Conservation (phyloP, 2,888 invertebrate genomes). For the Lochmaea crataegi region DNA sequence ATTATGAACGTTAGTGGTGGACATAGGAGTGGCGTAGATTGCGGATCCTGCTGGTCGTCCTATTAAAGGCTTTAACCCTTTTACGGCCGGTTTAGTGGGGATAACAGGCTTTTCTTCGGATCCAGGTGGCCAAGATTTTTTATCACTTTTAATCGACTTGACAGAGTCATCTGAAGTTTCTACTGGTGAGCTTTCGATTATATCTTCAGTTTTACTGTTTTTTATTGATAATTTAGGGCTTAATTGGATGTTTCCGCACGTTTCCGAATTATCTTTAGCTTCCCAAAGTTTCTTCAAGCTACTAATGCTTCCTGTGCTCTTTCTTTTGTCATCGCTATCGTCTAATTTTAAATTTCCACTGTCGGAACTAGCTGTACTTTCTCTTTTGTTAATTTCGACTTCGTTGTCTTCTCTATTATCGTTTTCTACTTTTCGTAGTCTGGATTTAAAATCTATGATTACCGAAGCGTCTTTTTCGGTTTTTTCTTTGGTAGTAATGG, state of each 20-base stretch:
- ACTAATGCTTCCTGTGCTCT: constrained; percentile 92
- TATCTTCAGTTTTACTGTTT: constrained; percentile 65
- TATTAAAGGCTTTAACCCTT: constrained; percentile 71
- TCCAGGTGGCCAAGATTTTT: constrained; percentile 67
- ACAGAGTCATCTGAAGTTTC: constrained; percentile 64
- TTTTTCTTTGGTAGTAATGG: constrained; percentile 65
- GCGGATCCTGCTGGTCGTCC: constrained; percentile 69
- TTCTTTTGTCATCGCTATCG: constrained; percentile 85
- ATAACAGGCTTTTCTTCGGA: constrained; percentile 76
- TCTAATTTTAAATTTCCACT: constrained; percentile 66
- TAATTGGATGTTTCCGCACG: constrained; percentile 68
- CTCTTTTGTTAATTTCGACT: constrained; percentile 63
- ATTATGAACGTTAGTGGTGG: constrained; percentile 46
- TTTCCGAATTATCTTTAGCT: constrained; percentile 73
- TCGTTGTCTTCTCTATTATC: constrained; percentile 60
- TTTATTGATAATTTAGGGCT: constrained; percentile 74
- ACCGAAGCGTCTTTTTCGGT: constrained; percentile 70
- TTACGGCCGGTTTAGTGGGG: constrained; percentile 75
- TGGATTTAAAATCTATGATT: constrained; percentile 86
- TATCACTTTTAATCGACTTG: constrained; percentile 61
- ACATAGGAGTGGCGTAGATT: constrained; percentile 84
- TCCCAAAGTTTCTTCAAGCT: constrained; percentile 95
- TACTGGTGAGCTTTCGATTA: constrained; percentile 60
- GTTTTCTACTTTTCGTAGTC: constrained; percentile 83
- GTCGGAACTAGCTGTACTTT: constrained; percentile 65